Evolutionary conservation across 2,797 vertebrate genomes (phyloP).

Genomic region (Tragopan temminckii): DNA sequence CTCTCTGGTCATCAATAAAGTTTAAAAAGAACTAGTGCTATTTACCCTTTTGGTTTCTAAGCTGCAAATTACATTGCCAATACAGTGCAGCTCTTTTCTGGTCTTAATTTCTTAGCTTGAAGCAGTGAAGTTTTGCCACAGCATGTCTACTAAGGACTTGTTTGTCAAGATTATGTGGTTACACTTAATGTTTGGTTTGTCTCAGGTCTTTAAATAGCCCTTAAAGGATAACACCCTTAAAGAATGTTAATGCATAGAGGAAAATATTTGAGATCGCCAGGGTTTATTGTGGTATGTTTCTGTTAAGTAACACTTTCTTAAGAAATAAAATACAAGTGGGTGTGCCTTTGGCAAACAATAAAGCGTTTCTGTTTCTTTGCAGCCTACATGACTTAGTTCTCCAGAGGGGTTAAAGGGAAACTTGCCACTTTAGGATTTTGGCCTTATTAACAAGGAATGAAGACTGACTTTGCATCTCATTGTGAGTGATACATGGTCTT

Average conservation of each 20-base stretch:
- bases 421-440: background rate
- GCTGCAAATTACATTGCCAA: background rate
- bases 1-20: background rate
- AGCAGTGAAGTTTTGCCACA: background rate
- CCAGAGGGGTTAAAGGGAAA: slow-evolving; percentile 1
- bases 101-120: background rate
- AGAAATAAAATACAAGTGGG: background rate
- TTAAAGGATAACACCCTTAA: background rate
- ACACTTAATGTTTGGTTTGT: background rate
- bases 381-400: background rate
- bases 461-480: background rate
- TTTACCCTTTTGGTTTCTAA: background rate
- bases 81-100: background rate
- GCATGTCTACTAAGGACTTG: background rate
- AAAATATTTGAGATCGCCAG: background rate
- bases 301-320: background rate
- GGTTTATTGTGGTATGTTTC: background rate
- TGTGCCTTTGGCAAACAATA: background rate
- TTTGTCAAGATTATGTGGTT: background rate
- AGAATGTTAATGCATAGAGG: background rate
- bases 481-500: background rate
- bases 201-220: background rate
- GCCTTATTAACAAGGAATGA: background rate
- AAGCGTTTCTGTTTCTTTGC: background rate
- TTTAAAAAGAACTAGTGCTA: background rate